phyloP scores from a whole-genome alignment of 2,113 vertebrate genomes.

The Melanerpes formicivorus region DNA sequence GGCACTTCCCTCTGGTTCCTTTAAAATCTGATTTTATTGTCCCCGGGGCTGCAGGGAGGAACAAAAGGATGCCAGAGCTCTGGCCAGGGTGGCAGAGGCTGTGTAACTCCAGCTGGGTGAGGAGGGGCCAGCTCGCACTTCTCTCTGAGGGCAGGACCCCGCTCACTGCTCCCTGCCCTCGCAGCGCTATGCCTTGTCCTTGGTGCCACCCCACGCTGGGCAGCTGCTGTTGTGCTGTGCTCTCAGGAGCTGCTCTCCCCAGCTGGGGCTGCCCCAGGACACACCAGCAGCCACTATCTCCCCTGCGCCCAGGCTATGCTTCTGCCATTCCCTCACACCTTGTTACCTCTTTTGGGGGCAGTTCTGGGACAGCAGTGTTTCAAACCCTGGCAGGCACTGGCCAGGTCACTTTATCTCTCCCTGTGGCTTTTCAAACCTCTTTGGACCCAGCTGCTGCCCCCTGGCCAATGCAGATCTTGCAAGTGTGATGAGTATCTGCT shows the following conservation, averaged over 20 bases:
- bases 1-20: not conserved
- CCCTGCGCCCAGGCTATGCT: rapidly evolving
- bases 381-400: not conserved
- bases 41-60: constrained; percentile 40
- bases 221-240: not conserved
- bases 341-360: rapidly evolving
- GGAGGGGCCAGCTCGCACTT: not conserved
- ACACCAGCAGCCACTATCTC: not conserved
- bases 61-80: constrained; percentile 47
- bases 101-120: not conserved
- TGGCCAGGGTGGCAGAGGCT: constrained; percentile 40
- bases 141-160: not conserved
- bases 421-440: not conserved
- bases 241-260: not conserved
- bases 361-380: not conserved
- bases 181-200: not conserved
- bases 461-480: not conserved
- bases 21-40: not conserved
- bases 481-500: not conserved
- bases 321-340: not conserved
- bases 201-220: not conserved
- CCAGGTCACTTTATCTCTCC: not conserved
- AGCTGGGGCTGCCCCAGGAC: rapidly evolving
- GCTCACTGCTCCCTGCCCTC: not conserved
- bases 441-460: not conserved